Base-by-base conservation (phyloP, 2,113 vertebrate genomes). In the Solea solea region DNA sequence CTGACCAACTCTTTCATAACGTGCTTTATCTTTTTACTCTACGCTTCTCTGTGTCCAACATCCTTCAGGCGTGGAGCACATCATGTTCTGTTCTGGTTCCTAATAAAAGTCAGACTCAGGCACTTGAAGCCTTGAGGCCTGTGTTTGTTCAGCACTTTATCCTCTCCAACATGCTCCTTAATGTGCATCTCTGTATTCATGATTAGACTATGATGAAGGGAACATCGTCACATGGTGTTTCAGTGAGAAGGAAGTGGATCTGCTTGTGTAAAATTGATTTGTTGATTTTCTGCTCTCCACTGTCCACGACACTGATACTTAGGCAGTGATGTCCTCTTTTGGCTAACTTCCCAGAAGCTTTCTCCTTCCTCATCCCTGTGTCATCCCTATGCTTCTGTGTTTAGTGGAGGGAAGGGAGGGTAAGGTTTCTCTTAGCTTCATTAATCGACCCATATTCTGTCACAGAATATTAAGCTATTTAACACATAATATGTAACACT, bases 1-100 rank as follows among this genome's bases (percentile, higher is more conserved):
- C 64, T 50, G 72, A 78, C 65, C 45, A 42, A 25, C 50, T 68
- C 54, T 57, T 56, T 41, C 59, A 28, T 46, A 39, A 44, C 28
- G 52, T 44, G 45, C 60, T 52, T 67, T 61, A 64, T 75, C 25
- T 64, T 61, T 85, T 72, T 64, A 53, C 49, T 7, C 53, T 9
- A 67, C 27, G 16, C 69, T 60, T 41, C 40, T 39, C 25, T 55
- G 51, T 10, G 1, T 67, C 39, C 61, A 54, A 44, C 57, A 51
- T 51, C 52, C 55, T 46, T 21, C 59, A 49, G 67, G 46, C 69
- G 62, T 63, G 41, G 51, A 82, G 50, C 49, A 74, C 65, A 64
- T 27, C 42, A 58, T 64, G 51, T 41, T 14, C 49, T 52, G 9
- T 69, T 77, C n/a, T 50, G 54, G 34, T 61, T 77, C 50, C 52